Conservation (phyloP, 2,113 vertebrate species). For the Colistium nudipinnis region DNA sequence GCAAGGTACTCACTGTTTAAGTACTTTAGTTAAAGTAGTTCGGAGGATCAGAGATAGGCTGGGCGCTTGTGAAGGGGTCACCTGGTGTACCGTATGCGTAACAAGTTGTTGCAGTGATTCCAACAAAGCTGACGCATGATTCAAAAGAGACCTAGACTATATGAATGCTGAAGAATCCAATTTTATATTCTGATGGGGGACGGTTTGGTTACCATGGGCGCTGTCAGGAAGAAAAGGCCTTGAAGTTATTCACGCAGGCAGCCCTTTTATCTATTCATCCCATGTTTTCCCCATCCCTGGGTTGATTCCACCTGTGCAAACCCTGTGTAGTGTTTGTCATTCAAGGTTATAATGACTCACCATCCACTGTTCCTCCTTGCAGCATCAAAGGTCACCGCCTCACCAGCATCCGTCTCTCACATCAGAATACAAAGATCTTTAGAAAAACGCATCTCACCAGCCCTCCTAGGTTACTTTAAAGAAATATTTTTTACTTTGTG, state of each 20-base stretch:
- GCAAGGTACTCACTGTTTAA: conserved; percentile 13
- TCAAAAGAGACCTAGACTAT: conserved; percentile 24
- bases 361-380: conserved; percentile 50
- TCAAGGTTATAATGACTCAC: conserved; percentile 65
- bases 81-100: neutral
- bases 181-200: conserved; percentile 32
- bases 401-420: conserved; percentile 39
- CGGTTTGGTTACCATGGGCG: conserved; percentile 21
- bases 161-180: conserved; percentile 38
- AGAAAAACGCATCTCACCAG: conserved; percentile 47
- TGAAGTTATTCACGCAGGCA: conserved; percentile 25
- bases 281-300: conserved; percentile 53
- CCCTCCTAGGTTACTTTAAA: conserved; percentile 47
- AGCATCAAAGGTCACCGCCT: conserved; percentile 65
- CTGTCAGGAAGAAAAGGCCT: conserved; percentile 27
- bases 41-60: conserved; percentile 4
- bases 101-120: conserved; percentile 13
- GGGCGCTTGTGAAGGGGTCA: neutral
- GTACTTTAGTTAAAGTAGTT: conserved; percentile 1
- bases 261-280: conserved; percentile 54
- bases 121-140: conserved; percentile 31
- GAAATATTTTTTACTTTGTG: conserved; percentile 25
- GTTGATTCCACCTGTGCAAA: conserved; percentile 40
- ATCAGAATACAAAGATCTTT: conserved; percentile 62
- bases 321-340: conserved; percentile 56